A percentile compares a stretch with the other conserved stretches of the same genome.
These are phyloP conservation scores for Miichthys miiuy DNA, from an alignment of 2,797 vertebrate genomes.

Conservation along the genomic window DNA sequence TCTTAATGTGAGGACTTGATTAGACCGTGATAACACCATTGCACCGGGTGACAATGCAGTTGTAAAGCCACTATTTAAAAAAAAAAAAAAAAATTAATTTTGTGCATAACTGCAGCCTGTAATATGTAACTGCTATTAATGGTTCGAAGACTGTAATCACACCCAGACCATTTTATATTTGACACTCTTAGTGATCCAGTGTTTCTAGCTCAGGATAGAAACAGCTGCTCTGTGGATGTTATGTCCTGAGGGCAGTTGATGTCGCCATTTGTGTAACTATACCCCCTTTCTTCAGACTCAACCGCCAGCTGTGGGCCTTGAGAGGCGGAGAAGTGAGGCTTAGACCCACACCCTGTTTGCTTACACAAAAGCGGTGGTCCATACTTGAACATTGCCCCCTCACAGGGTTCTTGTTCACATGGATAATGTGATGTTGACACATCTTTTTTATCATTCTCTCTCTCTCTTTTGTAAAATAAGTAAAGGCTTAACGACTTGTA, in stretches of 20 bases:
- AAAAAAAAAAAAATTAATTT: no score
- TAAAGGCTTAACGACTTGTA: background rate
- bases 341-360: slow-evolving; percentile 58
- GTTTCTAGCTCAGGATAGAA: slow-evolving; percentile 48
- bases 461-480: slow-evolving; percentile 5
- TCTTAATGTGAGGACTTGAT: slow-evolving; percentile 6
- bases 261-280: slow-evolving; percentile 69
- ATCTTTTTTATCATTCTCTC: background rate
- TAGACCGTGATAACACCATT: background rate
- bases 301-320: slow-evolving; percentile 66
- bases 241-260: slow-evolving; percentile 63
- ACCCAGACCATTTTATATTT: slow-evolving; percentile 13
- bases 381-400: slow-evolving; percentile 39
- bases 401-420: slow-evolving; percentile 16
- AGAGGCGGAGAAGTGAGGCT: slow-evolving; percentile 56
- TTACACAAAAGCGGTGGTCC: slow-evolving; percentile 63
- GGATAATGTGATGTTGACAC: slow-evolving; percentile 26
- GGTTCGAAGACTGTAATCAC: slow-evolving; percentile 1
- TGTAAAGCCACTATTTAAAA: background rate
- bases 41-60: background rate
- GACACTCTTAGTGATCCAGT: slow-evolving; percentile 18
- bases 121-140: background rate
- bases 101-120: background rate
- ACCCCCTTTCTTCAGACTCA: slow-evolving; percentile 60
- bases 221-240: slow-evolving; percentile 73